Percentiles rank a stretch among this genome's conserved stretches.
Evolutionary conservation across 1,140 invertebrate genomes (phyloP).

Genomic region (Panagrolaimus sp.): DNA sequence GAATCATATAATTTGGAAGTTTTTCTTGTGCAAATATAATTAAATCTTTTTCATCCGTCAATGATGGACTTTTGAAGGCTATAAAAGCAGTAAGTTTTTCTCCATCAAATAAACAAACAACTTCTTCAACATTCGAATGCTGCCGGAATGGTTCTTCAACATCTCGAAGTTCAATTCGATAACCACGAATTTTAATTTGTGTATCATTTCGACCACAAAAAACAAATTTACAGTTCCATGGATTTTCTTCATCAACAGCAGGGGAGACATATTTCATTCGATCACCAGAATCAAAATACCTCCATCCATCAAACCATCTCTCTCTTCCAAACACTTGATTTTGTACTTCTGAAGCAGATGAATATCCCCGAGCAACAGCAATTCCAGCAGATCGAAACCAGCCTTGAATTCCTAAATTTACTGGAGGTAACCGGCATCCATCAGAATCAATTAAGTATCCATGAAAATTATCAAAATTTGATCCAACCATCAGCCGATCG

Average conservation of each 20-base stretch:
- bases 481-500: constrained; percentile 16
- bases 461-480: neutral
- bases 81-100: neutral
- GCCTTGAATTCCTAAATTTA: neutral
- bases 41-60: neutral
- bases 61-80: neutral
- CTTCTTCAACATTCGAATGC: constrained; percentile 12
- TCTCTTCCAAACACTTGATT: neutral
- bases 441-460: neutral
- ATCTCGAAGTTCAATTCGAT: constrained; percentile 21
- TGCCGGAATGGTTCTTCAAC: constrained; percentile 7
- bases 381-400: constrained; percentile 20
- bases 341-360: neutral
- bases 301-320: neutral
- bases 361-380: constrained; percentile 22
- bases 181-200: constrained; percentile 22
- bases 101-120: neutral
- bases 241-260: neutral
- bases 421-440: neutral
- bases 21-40: neutral
- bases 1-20: constrained; percentile 21
- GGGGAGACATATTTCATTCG: neutral
- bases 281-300: constrained; percentile 18
- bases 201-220: constrained; percentile 24
- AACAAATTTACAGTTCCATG: neutral